A percentile compares a stretch with the other conserved stretches of the same genome.
These are phyloP conservation scores for Nomada fucata DNA, from an alignment of 2,888 invertebrate genomes.

Conservation along the genomic window DNA sequence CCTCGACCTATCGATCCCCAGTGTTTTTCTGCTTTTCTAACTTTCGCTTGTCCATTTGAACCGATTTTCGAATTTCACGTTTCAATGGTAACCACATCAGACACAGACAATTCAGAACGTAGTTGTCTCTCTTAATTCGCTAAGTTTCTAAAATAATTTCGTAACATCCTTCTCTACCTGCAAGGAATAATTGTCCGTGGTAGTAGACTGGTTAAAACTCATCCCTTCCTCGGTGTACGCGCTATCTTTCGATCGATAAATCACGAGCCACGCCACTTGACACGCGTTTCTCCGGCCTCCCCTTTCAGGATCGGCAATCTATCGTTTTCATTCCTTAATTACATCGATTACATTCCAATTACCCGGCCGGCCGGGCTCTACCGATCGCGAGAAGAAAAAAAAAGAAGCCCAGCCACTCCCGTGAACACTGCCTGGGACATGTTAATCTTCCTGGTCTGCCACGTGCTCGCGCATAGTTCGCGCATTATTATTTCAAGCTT, in stretches of 20 bases:
- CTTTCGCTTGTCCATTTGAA: no score
- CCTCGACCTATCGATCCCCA: no score
- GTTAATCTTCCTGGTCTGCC: slow-evolving; percentile 57
- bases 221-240: slow-evolving; percentile 37
- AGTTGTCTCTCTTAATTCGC: no score
- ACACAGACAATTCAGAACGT: no score
- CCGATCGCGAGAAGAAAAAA: slow-evolving; percentile 46
- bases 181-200: no score
- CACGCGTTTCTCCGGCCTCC: slow-evolving; percentile 38
- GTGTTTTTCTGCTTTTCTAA: no score
- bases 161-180: neutral
- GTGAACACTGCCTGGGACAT: slow-evolving; percentile 52
- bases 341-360: slow-evolving; percentile 74
- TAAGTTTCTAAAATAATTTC: no score
- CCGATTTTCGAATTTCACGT: no score
- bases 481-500: slow-evolving; percentile 25
- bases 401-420: slow-evolving; percentile 42
- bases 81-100: no score
- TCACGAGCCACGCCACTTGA: slow-evolving; percentile 39
- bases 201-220: slow-evolving; percentile 28
- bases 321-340: slow-evolving; percentile 71
- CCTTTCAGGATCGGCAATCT: slow-evolving; percentile 49
- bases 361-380: slow-evolving; percentile 57
- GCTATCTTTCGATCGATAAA: slow-evolving; percentile 59
- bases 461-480: slow-evolving; percentile 19